Evolutionary conservation across 2,888 invertebrate species (phyloP).

Genomic region (Stegophylla sp.): DNA sequence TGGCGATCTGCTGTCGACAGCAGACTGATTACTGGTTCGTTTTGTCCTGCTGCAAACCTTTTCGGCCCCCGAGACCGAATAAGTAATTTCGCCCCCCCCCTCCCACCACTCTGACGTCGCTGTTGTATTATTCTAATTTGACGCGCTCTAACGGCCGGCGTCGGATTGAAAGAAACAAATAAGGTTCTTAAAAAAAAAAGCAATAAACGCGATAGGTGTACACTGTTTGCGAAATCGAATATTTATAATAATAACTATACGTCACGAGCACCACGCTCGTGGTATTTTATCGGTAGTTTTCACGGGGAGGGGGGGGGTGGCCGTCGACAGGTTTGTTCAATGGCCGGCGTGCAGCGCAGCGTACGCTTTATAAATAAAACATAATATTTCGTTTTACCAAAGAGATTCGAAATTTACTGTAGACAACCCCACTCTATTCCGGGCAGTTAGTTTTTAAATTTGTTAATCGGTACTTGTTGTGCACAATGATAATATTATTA

Average conservation of each 20-base stretch:
- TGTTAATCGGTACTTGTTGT: background rate
- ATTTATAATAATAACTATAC: too few relatives aligned
- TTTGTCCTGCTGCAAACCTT: constrained; percentile 25
- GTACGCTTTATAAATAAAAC: constrained; percentile 34
- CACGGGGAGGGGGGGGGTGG: too few relatives aligned
- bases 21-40: constrained; percentile 41
- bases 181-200: background rate
- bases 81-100: background rate
- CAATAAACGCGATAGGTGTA: background rate
- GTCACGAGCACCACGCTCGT: too few relatives aligned
- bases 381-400: constrained; percentile 17
- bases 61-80: background rate
- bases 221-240: too few relatives aligned
- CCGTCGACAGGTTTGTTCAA: background rate
- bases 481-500: too few relatives aligned
- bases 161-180: background rate
- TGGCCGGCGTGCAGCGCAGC: background rate
- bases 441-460: too few relatives aligned
- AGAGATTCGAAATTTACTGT: background rate
- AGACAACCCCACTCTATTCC: too few relatives aligned
- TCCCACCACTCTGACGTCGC: too few relatives aligned
- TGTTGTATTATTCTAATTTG: constrained; percentile 22
- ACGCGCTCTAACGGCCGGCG: background rate
- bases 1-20: constrained; percentile 51
- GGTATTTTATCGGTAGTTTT: background rate